Percentiles rank a stretch among this genome's conserved stretches.
phyloP scores from a whole-genome alignment of 1,140 invertebrate species.

The Aphelinus certus region DNA sequence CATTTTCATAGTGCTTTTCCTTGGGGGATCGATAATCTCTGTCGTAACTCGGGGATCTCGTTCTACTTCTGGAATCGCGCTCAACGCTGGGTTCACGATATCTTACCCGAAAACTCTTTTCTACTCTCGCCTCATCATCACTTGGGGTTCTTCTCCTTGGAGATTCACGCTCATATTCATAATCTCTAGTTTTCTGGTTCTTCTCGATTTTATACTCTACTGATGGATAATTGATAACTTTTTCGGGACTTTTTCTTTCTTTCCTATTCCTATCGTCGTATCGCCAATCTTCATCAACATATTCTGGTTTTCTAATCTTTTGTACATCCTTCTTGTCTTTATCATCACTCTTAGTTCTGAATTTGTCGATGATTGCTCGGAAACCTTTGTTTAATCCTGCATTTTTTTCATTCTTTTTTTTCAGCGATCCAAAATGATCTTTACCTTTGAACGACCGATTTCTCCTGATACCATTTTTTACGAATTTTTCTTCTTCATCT shows the following conservation, averaged over 20 bases:
- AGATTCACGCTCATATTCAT: constrained; percentile 7
- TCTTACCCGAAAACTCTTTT: too few species aligned
- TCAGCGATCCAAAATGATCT: constrained; percentile 1
- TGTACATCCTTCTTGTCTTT: constrained; percentile 28
- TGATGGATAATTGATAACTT: background rate
- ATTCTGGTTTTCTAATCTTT: constrained; percentile 4
- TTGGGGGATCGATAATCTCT: constrained; percentile 17
- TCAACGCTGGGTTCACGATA: background rate
- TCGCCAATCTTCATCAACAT: constrained; percentile 3
- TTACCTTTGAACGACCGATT: constrained; percentile 19
- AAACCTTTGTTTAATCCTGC: constrained; percentile 18
- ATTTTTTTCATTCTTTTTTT: constrained; percentile 38
- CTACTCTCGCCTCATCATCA: too few species aligned
- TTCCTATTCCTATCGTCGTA: constrained; percentile 3
- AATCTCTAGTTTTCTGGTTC: constrained; percentile 10
- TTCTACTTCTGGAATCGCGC: constrained; percentile 13
- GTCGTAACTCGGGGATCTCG: background rate
- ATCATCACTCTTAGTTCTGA: constrained; percentile 25
- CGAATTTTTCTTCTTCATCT: constrained; percentile 28
- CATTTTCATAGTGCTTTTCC: constrained; percentile 38
- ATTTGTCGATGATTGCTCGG: constrained; percentile 36
- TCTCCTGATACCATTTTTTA: constrained; percentile 27
- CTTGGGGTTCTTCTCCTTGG: too few species aligned
- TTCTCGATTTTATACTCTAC: constrained; percentile 9
- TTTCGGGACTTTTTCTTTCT: background rate